Percentiles rank a stretch among this genome's conserved stretches.
phyloP scores from a whole-genome alignment of 2,888 invertebrate genomes.

The Hydropsyche betteni region DNA sequence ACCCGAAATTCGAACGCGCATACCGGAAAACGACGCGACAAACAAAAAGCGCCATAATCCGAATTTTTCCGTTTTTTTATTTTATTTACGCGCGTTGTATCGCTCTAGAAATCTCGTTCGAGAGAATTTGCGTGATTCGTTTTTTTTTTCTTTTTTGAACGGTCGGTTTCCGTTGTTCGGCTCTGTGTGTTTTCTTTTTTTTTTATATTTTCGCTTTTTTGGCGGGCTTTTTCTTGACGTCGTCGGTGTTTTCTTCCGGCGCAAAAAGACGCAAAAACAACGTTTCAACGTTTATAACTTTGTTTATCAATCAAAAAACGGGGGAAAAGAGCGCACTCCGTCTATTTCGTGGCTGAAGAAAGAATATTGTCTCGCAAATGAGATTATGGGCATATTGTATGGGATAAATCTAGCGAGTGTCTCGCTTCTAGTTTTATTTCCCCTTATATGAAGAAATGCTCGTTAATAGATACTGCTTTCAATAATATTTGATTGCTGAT shows the following conservation, averaged over 20 bases:
- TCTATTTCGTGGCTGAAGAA: constrained; percentile 31
- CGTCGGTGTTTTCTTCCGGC: neutral
- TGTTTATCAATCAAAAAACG: constrained; percentile 47
- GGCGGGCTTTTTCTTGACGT: neutral
- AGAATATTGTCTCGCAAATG: constrained; percentile 47
- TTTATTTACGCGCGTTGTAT: too few species aligned
- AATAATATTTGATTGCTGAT: too few species aligned
- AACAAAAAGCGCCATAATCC: too few species aligned
- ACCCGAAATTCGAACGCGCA: too few species aligned
- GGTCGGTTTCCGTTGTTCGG: too few species aligned
- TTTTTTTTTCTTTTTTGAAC: too few species aligned
- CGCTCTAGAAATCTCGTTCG: neutral
- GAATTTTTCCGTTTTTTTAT: too few species aligned
- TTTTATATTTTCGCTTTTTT: neutral
- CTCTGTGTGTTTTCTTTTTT: constrained; percentile 9
- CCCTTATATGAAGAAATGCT: neutral
- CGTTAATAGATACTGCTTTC: too few species aligned
- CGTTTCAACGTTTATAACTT: constrained; percentile 48
- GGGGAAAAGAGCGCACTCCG: constrained; percentile 22
- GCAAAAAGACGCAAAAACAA: constrained; percentile 36
- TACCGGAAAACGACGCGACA: too few species aligned
- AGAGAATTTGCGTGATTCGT: constrained; percentile 19
- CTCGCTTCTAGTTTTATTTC: constrained; percentile 7
- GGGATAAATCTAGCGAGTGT: constrained; percentile 27
- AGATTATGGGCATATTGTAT: constrained; percentile 43